These are phyloP conservation scores for Protobothrops mucrosquamatus DNA, from an alignment of 2,113 vertebrate species.

Conservation along the genomic window DNA sequence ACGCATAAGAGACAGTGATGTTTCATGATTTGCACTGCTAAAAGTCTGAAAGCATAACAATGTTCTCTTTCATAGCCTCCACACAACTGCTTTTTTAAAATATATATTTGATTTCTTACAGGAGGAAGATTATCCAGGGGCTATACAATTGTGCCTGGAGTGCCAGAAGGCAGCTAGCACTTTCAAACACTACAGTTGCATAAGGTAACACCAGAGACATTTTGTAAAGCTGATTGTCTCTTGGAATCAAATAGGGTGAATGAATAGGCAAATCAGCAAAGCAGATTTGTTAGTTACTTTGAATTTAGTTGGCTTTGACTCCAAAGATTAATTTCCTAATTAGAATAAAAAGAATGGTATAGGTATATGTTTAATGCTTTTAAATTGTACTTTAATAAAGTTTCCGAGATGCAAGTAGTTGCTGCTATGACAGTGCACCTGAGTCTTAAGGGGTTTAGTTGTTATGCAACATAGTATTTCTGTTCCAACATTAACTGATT, in stretches of 20 bases:
- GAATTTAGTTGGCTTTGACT: neutral
- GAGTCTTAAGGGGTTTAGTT: neutral
- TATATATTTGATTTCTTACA: conserved; percentile 58
- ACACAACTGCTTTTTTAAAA: neutral
- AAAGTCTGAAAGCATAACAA: neutral
- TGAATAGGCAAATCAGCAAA: neutral
- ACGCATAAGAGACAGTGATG: neutral
- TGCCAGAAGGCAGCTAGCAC: conserved; percentile 98
- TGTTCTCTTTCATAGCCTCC: neutral
- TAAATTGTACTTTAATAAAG: neutral
- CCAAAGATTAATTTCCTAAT: conserved; percentile 20
- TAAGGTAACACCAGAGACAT: conserved; percentile 78
- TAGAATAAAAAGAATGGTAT: neutral
- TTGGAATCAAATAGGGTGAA: neutral
- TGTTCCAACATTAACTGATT: neutral
- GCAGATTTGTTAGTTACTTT: neutral
- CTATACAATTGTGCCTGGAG: conserved; percentile 96
- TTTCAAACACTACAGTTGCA: conserved; percentile 99
- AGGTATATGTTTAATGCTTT: neutral
- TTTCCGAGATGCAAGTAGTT: neutral
- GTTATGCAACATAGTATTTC: neutral
- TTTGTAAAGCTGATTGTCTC: neutral
- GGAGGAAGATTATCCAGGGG: conserved; percentile 98
- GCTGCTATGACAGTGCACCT: neutral
- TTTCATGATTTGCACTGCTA: neutral